Percentiles rank a stretch among this genome's conserved stretches.
Conservation (phyloP, 2,113 vertebrate genomes). For the Gallinago paraguaiae region DNA sequence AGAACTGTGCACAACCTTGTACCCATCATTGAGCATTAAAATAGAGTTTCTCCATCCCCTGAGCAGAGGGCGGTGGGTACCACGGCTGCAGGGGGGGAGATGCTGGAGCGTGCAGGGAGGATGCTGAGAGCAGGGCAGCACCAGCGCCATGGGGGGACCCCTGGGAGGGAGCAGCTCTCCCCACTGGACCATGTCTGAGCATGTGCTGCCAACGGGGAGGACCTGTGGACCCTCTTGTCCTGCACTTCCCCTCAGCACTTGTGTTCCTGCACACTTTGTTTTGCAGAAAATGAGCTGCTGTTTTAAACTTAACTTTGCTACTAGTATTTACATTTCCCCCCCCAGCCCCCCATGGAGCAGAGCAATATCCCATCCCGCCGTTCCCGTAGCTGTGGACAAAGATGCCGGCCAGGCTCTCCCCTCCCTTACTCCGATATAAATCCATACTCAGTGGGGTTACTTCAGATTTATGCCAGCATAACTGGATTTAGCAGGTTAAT, state of each 20-base stretch:
- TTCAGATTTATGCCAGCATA: not conserved
- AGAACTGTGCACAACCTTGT: too few species aligned
- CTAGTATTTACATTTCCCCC: not conserved
- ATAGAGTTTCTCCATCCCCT: fast-evolving
- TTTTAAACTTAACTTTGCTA: not conserved
- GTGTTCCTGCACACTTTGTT: not conserved
- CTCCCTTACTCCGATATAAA: fast-evolving
- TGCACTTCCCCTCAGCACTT: fast-evolving
- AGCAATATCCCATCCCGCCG: fast-evolving
- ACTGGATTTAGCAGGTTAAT: slow-evolving; percentile 12
- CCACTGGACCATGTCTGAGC: fast-evolving
- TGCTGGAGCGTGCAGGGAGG: fast-evolving
- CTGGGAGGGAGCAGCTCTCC: not conserved
- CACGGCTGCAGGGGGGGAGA: fast-evolving
- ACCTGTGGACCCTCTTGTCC: not conserved
- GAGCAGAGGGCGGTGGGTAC: not conserved
- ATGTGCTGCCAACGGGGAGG: fast-evolving
- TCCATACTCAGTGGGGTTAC: not conserved
- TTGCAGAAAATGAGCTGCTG: not conserved
- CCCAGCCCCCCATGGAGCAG: not conserved
- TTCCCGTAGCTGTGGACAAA: not conserved
- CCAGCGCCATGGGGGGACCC: fast-evolving
- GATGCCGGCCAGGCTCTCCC: not conserved
- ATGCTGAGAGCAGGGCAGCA: fast-evolving
- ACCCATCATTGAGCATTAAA: fast-evolving